Base-by-base conservation (phyloP, 2,888 invertebrate genomes). In the Pseudanteris insignis region DNA sequence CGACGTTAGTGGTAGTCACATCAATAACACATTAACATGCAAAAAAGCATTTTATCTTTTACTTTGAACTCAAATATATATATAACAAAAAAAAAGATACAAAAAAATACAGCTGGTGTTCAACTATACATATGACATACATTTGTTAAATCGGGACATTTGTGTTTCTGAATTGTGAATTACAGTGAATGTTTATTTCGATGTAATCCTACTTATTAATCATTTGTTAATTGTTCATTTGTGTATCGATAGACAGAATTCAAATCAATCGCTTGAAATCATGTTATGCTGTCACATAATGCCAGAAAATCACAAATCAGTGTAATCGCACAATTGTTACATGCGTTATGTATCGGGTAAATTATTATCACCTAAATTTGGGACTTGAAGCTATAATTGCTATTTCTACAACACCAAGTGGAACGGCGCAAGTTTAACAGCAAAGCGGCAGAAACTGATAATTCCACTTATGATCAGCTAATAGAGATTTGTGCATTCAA, bases 1-100 rank as follows among this genome's bases (percentile, higher is more conserved):
- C 64, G 64, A 64, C 63, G 63, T 65, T 64, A 62, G 64, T 62
- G 62, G 64, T 48, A 64, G 51, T 66, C 51, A 66, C 63, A 66
- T 59, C 59, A 63, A 59, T 51, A 59, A 48, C 26, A 66, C 65
- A 68, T 37, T 38, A 54, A 66, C 68, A 69, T 69, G 68, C 68
- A 69, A 69, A 67, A 67, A 18, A 4, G 6, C 18, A 6, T 67
- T 44, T 46, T 54, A 59, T 57, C 29, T 47, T 60, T 61, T 57
- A 55, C 24, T 50, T 51, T 38, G 26, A 28, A 32, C 46, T 51
- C n/a, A n/a, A n/a, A n/a, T n/a, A n/a, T n/a, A n/a, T n/a, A n/a
- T n/a, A n/a, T n/a, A n/a, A n/a, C n/a, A n/a, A n/a, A n/a, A n/a
- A n/a, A n/a, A n/a, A n/a, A n/a, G 59, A 63, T 40, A 50, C 46